phyloP scores from a whole-genome alignment of 2,113 vertebrate genomes.

The Apteryx owenii region DNA sequence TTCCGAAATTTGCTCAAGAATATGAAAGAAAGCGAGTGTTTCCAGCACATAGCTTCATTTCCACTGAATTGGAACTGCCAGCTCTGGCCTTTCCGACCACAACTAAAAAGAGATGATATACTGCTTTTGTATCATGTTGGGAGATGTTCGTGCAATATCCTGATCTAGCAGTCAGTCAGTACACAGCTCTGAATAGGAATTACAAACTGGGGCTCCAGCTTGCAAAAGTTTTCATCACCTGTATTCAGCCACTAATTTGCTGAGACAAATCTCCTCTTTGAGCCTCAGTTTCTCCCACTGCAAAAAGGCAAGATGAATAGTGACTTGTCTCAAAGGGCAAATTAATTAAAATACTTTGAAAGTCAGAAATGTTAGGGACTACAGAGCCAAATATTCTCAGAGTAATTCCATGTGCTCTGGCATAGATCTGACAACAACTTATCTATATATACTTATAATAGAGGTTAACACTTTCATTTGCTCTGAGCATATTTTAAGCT shows the following conservation, averaged over 20 bases:
- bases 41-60: neutral
- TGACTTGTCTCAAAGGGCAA: neutral
- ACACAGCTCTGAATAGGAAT: neutral
- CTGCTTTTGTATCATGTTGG: neutral
- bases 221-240: neutral
- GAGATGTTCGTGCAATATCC: neutral
- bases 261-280: neutral
- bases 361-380: neutral
- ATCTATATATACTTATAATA: conserved; percentile 23
- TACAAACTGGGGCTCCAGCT: neutral
- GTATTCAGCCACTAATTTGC: neutral
- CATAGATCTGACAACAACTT: conserved; percentile 11
- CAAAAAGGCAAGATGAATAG: neutral
- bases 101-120: neutral
- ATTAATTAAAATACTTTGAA: neutral
- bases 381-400: neutral
- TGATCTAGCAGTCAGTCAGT: neutral
- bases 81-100: neutral
- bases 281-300: neutral
- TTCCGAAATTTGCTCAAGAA: neutral
- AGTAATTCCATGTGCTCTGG: neutral
- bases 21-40: accelerated
- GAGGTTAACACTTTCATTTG: conserved; percentile 61
- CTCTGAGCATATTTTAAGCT: conserved; percentile 41
- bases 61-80: neutral